These are phyloP conservation scores for Cheilosia variabilis DNA, from an alignment of 2,888 invertebrate genomes.

Conservation along the genomic window DNA sequence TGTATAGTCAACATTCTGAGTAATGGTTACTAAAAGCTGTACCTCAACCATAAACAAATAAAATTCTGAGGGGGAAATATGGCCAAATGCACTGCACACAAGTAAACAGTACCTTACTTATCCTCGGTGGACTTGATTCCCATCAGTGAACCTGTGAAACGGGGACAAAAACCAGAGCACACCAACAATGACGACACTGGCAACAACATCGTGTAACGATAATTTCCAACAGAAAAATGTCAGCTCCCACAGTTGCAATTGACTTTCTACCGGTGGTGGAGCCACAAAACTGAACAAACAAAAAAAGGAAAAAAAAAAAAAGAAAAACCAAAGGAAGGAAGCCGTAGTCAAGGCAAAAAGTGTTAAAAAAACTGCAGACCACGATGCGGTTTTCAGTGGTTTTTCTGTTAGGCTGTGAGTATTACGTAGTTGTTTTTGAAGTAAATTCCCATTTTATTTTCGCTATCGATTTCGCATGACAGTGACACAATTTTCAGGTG, in stretches of 20 bases:
- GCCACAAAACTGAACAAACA: not conserved
- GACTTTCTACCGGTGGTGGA: slow-evolving; percentile 21
- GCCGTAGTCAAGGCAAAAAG: not conserved
- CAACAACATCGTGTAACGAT: slow-evolving; percentile 6
- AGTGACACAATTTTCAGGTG: not conserved
- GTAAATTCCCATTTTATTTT: not conserved
- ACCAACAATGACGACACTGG: slow-evolving; percentile 1
- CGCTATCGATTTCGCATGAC: slow-evolving; percentile 12
- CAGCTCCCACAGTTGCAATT: slow-evolving; percentile 42
- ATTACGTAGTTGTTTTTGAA: not conserved
- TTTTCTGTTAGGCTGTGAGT: slow-evolving; percentile 26
- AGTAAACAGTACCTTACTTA: no score
- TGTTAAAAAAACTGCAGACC: not conserved
- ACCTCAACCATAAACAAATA: no score
- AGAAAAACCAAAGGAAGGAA: not conserved
- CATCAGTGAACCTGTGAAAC: not conserved
- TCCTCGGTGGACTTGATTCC: slow-evolving; percentile 10
- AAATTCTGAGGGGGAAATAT: no score
- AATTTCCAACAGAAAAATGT: slow-evolving; percentile 26
- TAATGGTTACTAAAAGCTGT: no score
- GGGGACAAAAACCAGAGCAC: not conserved
- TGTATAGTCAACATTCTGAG: no score
- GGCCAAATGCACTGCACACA: no score
- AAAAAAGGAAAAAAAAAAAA: not conserved
- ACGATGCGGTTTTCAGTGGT: slow-evolving; percentile 16